Evolutionary conservation across 2,888 invertebrate genomes (phyloP).

Genomic region (Eristalis intricaria): DNA sequence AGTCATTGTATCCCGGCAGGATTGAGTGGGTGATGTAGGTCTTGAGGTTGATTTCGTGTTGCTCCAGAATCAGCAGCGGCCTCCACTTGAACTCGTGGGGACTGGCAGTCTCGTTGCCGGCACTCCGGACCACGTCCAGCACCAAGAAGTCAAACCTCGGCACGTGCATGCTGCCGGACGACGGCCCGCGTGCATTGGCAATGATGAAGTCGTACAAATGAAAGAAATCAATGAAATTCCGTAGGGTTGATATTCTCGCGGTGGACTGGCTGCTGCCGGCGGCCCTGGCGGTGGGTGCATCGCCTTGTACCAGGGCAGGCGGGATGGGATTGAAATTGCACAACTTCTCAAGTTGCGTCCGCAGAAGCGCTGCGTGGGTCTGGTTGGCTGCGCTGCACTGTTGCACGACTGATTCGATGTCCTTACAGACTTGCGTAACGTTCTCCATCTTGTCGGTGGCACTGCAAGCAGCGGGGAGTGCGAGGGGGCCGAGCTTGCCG

Average conservation of each 20-base stretch:
- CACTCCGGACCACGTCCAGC: constrained; percentile 78
- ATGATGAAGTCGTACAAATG: constrained; percentile 80
- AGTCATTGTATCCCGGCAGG: constrained; percentile 80
- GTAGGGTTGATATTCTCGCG: constrained; percentile 74
- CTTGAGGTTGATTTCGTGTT: constrained; percentile 76
- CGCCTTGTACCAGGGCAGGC: neutral
- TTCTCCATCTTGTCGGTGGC: constrained; percentile 6
- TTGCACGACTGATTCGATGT: constrained; percentile 39
- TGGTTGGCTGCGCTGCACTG: constrained; percentile 28
- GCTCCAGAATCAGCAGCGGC: constrained; percentile 80
- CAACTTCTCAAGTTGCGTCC: constrained; percentile 34
- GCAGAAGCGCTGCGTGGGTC: constrained; percentile 28
- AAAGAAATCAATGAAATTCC: constrained; percentile 79
- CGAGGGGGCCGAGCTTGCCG: constrained; percentile 55
- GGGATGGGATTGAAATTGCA: constrained; percentile 38
- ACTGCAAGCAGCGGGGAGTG: constrained; percentile 22
- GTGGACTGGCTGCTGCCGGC: neutral
- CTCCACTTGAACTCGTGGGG: constrained; percentile 77
- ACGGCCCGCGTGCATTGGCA: constrained; percentile 69
- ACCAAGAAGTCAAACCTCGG: constrained; percentile 81
- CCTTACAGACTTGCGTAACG: constrained; percentile 41
- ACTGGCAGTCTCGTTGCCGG: constrained; percentile 47
- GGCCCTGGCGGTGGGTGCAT: neutral
- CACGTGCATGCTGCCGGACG: constrained; percentile 46
- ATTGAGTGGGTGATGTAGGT: constrained; percentile 80